Conservation (phyloP, 2,797 vertebrate genomes). For the Fistularia commersonii region DNA sequence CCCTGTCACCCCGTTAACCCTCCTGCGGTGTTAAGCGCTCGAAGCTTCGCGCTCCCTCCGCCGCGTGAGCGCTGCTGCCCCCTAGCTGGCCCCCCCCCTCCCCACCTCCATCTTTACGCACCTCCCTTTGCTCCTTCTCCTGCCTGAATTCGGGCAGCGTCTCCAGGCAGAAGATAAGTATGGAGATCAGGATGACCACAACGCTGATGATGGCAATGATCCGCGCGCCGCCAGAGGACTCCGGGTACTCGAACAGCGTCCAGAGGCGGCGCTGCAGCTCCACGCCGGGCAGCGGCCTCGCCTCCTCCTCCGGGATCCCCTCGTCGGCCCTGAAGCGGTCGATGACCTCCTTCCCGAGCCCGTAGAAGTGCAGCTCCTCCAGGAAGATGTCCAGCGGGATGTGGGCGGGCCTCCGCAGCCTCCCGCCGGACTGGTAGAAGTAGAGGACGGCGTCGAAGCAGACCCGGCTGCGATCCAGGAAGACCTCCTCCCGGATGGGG, state of each 20-base stretch:
- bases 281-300: constrained; percentile 75
- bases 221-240: constrained; percentile 85
- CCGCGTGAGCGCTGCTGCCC: constrained; percentile 2
- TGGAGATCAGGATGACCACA: constrained; percentile 92
- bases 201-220: constrained; percentile 91
- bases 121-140: constrained; percentile 79
- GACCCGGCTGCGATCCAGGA: constrained; percentile 88
- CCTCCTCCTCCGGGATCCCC: constrained; percentile 82
- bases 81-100: neutral
- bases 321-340: constrained; percentile 87
- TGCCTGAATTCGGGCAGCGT: constrained; percentile 89
- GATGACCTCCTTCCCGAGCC: constrained; percentile 83
- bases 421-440: constrained; percentile 91
- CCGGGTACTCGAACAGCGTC: constrained; percentile 93
- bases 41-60: constrained; percentile 19
- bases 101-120: constrained; percentile 23
- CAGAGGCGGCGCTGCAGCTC: constrained; percentile 80
- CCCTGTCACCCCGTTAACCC: constrained; percentile 21
- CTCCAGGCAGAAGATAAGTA: constrained; percentile 95
- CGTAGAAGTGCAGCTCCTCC: constrained; percentile 91
- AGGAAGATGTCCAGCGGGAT: constrained; percentile 90
- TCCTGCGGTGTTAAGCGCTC: constrained; percentile 5
- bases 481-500: constrained; percentile 84
- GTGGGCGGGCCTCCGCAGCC: constrained; percentile 83
- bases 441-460: constrained; percentile 94